A percentile compares a stretch with the other conserved stretches of the same genome.
These are phyloP conservation scores for Petrolisthes manimaculis DNA, from an alignment of 2,888 invertebrate genomes.

Conservation along the genomic window DNA sequence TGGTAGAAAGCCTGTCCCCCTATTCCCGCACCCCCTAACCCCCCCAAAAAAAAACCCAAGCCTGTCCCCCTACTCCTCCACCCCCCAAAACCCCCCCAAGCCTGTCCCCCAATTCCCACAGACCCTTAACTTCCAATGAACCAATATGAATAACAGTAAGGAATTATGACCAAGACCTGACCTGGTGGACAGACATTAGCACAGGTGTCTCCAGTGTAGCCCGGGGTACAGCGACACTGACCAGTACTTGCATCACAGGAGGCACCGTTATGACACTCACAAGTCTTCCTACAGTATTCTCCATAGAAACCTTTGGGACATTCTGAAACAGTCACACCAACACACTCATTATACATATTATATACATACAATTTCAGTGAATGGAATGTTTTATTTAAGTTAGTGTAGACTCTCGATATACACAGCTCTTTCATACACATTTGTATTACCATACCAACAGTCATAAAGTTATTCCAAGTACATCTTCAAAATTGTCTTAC, in stretches of 20 bases:
- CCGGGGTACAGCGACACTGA: constrained; percentile 36
- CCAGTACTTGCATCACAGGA: constrained; percentile 30
- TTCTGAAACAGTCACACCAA: background rate
- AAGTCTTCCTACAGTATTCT: constrained; percentile 17
- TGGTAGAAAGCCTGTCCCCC: no score
- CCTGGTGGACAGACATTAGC: constrained; percentile 9
- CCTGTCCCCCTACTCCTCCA: no score
- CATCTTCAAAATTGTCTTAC: background rate
- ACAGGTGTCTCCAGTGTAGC: constrained; percentile 30
- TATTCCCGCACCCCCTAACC: no score
- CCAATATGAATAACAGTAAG: background rate
- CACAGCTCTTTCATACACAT: no score
- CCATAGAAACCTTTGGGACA: constrained; percentile 32
- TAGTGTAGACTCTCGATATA: no score
- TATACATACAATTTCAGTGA: no score
- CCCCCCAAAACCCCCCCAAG: no score
- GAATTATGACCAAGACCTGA: background rate
- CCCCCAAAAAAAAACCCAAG: no score
- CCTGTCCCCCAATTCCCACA: no score
- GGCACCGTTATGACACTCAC: constrained; percentile 39
- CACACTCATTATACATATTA: no score
- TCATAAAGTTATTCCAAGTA: background rate
- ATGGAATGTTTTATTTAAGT: no score
- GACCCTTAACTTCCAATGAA: background rate
- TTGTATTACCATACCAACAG: background rate